phyloP scores from a whole-genome alignment of 2,797 vertebrate species.

The Sciurus carolinensis region DNA sequence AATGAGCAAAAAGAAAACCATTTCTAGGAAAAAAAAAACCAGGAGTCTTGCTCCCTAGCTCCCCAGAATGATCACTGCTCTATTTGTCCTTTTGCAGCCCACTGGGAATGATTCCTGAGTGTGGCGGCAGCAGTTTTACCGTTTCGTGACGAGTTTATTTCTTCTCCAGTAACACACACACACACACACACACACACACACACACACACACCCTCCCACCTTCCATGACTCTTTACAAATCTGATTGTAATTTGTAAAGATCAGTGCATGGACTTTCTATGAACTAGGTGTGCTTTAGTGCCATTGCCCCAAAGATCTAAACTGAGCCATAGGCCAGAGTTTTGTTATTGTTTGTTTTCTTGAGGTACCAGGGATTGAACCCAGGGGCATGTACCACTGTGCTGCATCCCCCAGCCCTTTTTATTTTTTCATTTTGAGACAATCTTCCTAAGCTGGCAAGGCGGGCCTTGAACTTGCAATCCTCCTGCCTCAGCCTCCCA shows the following conservation, averaged over 20 bases:
- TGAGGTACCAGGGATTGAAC: too few relatives aligned
- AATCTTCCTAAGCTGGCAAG: too few relatives aligned
- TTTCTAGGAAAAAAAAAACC: slow-evolving; percentile 53
- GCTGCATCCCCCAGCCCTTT: too few relatives aligned
- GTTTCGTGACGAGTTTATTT: not conserved
- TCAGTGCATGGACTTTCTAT: not conserved
- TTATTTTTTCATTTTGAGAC: too few relatives aligned
- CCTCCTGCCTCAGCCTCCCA: too few relatives aligned
- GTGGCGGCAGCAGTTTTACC: too few relatives aligned
- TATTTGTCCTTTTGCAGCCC: not conserved
- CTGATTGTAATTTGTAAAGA: slow-evolving; percentile 39
- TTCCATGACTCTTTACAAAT: not conserved
- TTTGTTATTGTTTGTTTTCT: not conserved
- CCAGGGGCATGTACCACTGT: too few relatives aligned
- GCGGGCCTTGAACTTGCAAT: too few relatives aligned
- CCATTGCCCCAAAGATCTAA: not conserved
- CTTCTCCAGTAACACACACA: not conserved
- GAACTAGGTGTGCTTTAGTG: accelerated
- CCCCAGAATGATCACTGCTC: not conserved
- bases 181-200: not conserved
- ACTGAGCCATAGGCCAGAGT: not conserved
- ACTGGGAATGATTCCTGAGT: not conserved
- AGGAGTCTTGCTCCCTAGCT: not conserved
- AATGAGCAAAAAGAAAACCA: slow-evolving; percentile 67
- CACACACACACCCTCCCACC: accelerated